These are phyloP conservation scores for Myoxocephalus aenaeus DNA, from an alignment of 2,797 vertebrate species.

Conservation along the genomic window DNA sequence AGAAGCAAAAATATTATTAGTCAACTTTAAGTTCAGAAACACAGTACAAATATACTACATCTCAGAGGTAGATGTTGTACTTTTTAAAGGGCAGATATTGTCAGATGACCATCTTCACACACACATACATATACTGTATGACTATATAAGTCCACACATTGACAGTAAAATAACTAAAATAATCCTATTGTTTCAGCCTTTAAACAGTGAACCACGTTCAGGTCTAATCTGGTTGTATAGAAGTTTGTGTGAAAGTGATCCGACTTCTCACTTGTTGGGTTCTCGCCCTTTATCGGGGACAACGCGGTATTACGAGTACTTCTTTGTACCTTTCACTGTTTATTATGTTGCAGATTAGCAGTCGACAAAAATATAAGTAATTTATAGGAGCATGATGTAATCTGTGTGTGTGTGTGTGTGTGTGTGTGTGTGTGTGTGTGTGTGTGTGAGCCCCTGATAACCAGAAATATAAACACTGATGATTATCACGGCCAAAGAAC, in stretches of 20 bases:
- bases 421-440: slow-evolving; percentile 12
- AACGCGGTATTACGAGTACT: background rate
- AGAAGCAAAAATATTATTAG: no score
- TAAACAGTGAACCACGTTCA: no score
- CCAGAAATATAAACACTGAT: slow-evolving; percentile 60
- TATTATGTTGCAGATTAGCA: background rate
- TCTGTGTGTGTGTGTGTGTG: background rate
- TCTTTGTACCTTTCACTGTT: background rate
- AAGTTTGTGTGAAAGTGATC: no score
- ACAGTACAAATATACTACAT: background rate
- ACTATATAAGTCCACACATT: no score
- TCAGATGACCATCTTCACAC: no score
- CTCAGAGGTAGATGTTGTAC: background rate
- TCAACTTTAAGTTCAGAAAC: no score
- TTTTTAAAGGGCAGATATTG: background rate
- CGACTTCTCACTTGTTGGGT: no score
- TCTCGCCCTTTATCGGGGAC: no score
- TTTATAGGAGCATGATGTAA: background rate
- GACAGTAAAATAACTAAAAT: no score
- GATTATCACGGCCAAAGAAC: slow-evolving; percentile 38
- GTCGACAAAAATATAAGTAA: slow-evolving; percentile 14
- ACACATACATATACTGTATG: no score
- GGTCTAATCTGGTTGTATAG: no score
- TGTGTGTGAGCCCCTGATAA: slow-evolving; percentile 24
- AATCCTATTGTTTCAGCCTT: no score